Conservation (phyloP, 2,888 invertebrate species). For the Rhodophaea formosa region DNA sequence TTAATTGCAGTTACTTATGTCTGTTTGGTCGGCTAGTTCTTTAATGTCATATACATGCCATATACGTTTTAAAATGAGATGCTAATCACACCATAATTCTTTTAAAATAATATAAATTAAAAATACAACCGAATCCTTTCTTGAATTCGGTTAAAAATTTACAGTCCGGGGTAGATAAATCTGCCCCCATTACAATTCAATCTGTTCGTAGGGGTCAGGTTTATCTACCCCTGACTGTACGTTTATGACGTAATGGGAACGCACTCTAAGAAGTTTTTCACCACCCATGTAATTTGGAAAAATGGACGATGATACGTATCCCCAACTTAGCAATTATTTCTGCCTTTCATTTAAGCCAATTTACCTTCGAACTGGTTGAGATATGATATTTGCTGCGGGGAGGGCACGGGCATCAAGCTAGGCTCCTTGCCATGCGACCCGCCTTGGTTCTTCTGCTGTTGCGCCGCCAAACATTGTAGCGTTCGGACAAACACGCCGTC, state of each 20-base stretch:
- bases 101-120: too few relatives aligned
- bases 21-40: too few relatives aligned
- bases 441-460: conserved; percentile 74
- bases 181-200: too few relatives aligned
- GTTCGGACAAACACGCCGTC: conserved; percentile 80
- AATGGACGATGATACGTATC: not conserved
- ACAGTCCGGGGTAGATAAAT: too few relatives aligned
- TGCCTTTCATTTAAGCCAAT: conserved; percentile 46
- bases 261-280: not conserved
- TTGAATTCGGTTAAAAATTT: too few relatives aligned
- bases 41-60: too few relatives aligned
- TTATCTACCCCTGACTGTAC: too few relatives aligned
- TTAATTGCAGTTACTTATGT: too few relatives aligned
- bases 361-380: conserved; percentile 95
- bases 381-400: conserved; percentile 97
- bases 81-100: too few relatives aligned
- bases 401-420: conserved; percentile 96
- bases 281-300: not conserved
- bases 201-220: too few relatives aligned
- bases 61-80: too few relatives aligned
- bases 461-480: conserved; percentile 78
- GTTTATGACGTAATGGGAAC: not conserved
- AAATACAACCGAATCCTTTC: too few relatives aligned
- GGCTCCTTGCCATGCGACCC: conserved; percentile 86
- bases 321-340: conserved; percentile 37